These are phyloP conservation scores for Paradisaea rubra DNA, from an alignment of 2,113 vertebrate species.

Conservation along the genomic window DNA sequence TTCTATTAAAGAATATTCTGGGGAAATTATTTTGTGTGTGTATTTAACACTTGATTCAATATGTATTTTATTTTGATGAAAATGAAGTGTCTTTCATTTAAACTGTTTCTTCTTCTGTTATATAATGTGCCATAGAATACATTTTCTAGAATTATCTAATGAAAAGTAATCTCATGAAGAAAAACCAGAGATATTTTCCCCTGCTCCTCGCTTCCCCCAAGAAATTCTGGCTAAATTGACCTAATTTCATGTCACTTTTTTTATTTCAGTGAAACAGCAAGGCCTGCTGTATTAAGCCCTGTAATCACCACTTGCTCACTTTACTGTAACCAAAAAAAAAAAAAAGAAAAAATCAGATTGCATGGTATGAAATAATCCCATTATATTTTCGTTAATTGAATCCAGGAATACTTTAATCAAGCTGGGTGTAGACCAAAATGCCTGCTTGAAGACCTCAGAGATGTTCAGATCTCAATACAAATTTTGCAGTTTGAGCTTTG, in stretches of 20 bases:
- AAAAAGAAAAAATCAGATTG: background rate
- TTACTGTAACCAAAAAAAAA: background rate
- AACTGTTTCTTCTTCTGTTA: background rate
- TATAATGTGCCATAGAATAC: background rate
- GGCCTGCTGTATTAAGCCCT: background rate
- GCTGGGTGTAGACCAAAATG: background rate
- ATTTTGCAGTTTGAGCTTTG: background rate
- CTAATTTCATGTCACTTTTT: slow-evolving; percentile 23
- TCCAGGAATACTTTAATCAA: slow-evolving; percentile 42
- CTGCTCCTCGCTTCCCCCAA: background rate
- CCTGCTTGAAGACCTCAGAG: background rate
- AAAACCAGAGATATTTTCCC: background rate
- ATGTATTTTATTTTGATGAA: background rate
- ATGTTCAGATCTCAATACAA: background rate
- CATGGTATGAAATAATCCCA: slow-evolving; percentile 23
- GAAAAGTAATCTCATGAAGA: background rate
- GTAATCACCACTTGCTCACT: background rate
- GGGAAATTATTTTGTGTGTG: background rate
- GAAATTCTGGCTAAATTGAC: slow-evolving; percentile 8
- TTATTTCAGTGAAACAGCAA: background rate
- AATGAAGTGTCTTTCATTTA: background rate
- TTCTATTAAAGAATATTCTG: background rate
- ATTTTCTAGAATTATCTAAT: background rate
- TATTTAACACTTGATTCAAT: background rate
- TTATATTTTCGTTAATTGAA: slow-evolving; percentile 46